Base-by-base conservation (phyloP, 2,888 invertebrate genomes). In the Andrena hattorfiana region DNA sequence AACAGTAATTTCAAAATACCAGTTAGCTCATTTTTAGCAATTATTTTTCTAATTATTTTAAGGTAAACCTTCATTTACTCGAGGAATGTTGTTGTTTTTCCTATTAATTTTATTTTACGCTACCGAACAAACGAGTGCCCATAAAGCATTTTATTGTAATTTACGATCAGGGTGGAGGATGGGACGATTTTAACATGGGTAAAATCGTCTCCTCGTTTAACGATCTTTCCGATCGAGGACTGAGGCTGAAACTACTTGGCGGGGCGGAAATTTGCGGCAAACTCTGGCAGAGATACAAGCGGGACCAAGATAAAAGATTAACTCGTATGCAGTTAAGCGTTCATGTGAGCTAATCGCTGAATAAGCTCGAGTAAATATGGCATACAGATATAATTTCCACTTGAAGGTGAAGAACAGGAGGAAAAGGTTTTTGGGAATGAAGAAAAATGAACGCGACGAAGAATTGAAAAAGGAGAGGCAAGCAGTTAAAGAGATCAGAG, bases 241-340 rank as follows among this genome's bases (percentile, higher is more conserved):
- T 83, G 26, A 76, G 42, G 63, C 51, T 28, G 16, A 79, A 71
- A 20, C n/a, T 84, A 5, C 80, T 84, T 35, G 75, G 35, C 6
- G 84, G 54, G 0, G 66, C 76, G 0, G 79, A 78, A 56, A 59
- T 66, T 59, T 84, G 84, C 32, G 76, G 69, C 0, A 75, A 66
- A 73, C 48, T 75, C 8, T 84, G 84, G 84, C 75, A 56, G 48
- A 49, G 49, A n/a, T 84, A 84, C 32, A 83, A 79, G 42, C 35
- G 32, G 0, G 35, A 63, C 30, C 83, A 83, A 30, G 56, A 78
- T 3, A 76, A 49, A 59, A 62, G 83, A 73, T 26, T 84, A 51
- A 51, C 7, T 51, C 75, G 63, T 13, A 72, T 81, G 74, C 56
- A 48, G 32, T 30, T 76, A 2, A 70, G 56, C 30, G 56, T 62